Evolutionary conservation across 2,797 vertebrate genomes (phyloP), one percentile per base, ranked within the genome.

Genomic region (Myotis vivesi): DNA sequence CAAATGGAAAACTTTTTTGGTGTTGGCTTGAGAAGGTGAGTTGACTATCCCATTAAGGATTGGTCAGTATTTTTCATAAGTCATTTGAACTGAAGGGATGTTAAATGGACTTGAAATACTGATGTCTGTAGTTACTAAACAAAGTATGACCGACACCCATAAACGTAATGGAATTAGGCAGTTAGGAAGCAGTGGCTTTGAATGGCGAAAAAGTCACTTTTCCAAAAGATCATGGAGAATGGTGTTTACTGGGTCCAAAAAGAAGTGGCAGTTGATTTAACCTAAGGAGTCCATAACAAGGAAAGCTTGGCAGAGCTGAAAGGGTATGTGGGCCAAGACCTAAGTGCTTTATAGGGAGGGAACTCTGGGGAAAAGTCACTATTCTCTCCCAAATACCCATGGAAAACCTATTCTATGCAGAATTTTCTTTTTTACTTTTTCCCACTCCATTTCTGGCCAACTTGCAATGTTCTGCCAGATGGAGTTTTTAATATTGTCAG

Each of bases 1-100:
- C 92, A 96, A 94, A 94, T 91, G 92, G 79, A 94, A 94, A 93
- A 86, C 69, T 71, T 95, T 80, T 73, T 94, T 51, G 90, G 80
- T 88, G 87, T 64, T 69, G 11, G 82, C 94, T 89, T 87, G 90
- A 91, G 95, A 93, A 94, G 86, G 33, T 81, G 59, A 87, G 93
- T 94, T 92, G 93, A 96, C 93, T 94, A 53, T 88, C 68, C 38
- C 51, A 84, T 89, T 86, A 91, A 94, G 53, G 75, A 95, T n/a
- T 9, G 38, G 30, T 85, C 49, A 28, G 49, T 83, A 80, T 38
- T 68, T 96, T 94, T 76, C 79, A 84, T 16, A 93, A 71, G 75
- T 93, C 49, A 38, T 91, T 84, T 87, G 92, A 88, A 82, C 44
- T 30, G 66, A 96, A 92, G 30, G 49, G 69, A 81, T 36, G 12